Base-by-base conservation (phyloP, 2,888 invertebrate species). In the Chloroclystis v-ata region DNA sequence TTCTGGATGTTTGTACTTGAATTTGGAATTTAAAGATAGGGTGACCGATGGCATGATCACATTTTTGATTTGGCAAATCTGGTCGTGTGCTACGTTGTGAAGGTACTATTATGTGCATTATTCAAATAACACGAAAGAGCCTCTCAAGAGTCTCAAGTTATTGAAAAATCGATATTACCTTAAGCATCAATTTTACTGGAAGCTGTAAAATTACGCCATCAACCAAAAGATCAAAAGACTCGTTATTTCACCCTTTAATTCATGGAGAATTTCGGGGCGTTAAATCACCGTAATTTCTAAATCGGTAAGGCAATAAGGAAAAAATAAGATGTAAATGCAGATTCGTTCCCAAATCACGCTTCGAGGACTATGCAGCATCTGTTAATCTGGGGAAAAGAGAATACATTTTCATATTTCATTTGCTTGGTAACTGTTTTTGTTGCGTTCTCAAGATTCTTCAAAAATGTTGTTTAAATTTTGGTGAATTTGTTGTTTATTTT, bases 311-410 rank as follows among this genome's bases (percentile, higher is more conserved):
- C 52, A 52, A 54, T 49, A 53, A 54, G 57, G 48, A 49, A 56
- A 38, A 57, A 54, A 54, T 49, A 47, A 52, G 59, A 57, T 57
- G 60, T 37, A 55, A 58, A 57, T 57, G 48, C 33, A 33, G 35
- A 24, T 46, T 49, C 54, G 51, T 56, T 59, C 43, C 38, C 38
- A 45, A 59, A 56, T 60, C 52, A 53, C 47, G 50, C 51, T 38
- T 14, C 11, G 38, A 14, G 39, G 42, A 33, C 3, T 20, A 41
- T 54, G 45, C 32, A 29, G 54, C 51, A 52, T 51, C 47, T 57
- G 49, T 54, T 54, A 50, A 56, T 54, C 53, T 30, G 33, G 29
- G 20, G 41, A 32, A 30, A 33, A 43, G 43, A 24, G 46, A 50
- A 55, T 51, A 50, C 37, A 57, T 56, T 56, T 57, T 35, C 47